phyloP scores from a whole-genome alignment of 1,140 invertebrate species.

The Hestina assimilis region DNA sequence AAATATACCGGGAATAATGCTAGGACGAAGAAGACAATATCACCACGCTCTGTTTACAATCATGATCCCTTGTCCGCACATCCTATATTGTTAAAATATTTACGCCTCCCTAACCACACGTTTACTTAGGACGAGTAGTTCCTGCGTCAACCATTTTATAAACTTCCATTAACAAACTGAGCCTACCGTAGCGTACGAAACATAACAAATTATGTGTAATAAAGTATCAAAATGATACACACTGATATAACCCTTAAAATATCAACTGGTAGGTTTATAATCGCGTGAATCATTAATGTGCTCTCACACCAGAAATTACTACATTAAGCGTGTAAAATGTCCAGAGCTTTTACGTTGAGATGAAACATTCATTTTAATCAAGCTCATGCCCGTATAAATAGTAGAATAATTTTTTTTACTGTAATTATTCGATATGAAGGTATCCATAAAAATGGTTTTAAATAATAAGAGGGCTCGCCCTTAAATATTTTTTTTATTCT shows the following conservation, averaged over 20 bases:
- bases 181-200: background rate
- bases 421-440: too few relatives aligned
- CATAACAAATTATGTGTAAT: background rate
- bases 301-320: constrained; percentile 1
- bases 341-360: constrained; percentile 14
- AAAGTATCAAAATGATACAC: background rate
- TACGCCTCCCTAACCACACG: constrained; percentile 17
- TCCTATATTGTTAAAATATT: constrained; percentile 29
- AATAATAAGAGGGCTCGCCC: too few relatives aligned
- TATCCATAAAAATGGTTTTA: too few relatives aligned
- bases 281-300: background rate
- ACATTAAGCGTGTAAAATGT: constrained; percentile 3
- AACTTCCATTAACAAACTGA: constrained; percentile 10
- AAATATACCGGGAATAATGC: too few relatives aligned
- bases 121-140: constrained; percentile 30
- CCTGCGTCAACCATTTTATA: constrained; percentile 23
- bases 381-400: constrained; percentile 5
- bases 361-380: constrained; percentile 19
- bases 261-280: background rate
- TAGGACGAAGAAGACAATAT: too few relatives aligned
- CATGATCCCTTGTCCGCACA: constrained; percentile 2
- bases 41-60: background rate
- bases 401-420: constrained; percentile 11
- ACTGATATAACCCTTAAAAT: background rate
- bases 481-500: too few relatives aligned